Conservation (phyloP, 2,888 invertebrate genomes). For the Agonopterix arenella region DNA sequence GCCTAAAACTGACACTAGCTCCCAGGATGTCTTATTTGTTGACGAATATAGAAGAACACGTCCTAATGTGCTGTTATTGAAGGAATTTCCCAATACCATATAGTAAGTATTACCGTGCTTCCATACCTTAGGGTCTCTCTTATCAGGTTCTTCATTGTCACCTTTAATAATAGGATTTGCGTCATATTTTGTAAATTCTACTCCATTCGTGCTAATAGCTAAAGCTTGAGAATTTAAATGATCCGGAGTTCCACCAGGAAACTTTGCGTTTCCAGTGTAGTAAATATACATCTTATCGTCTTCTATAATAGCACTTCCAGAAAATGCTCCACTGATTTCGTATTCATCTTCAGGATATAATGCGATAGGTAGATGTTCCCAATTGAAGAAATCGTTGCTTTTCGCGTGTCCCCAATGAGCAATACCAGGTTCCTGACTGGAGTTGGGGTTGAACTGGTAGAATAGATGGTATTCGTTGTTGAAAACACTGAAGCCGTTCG, state of each 20-base stretch:
- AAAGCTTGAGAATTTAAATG: slow-evolving; percentile 46
- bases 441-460: slow-evolving; percentile 65
- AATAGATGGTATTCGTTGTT: slow-evolving; percentile 61
- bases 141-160: slow-evolving; percentile 43
- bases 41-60: slow-evolving; percentile 51
- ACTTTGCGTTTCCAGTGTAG: slow-evolving; percentile 57
- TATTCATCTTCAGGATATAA: slow-evolving; percentile 54
- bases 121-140: slow-evolving; percentile 72
- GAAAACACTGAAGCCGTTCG: slow-evolving; percentile 65
- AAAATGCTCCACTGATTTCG: slow-evolving; percentile 57
- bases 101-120: slow-evolving; percentile 46
- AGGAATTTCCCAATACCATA: slow-evolving; percentile 61
- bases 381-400: slow-evolving; percentile 59
- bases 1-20: slow-evolving; percentile 33
- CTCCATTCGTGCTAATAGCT: slow-evolving; percentile 48
- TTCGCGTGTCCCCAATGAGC: slow-evolving; percentile 73
- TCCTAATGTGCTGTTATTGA: slow-evolving; percentile 37
- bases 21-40: slow-evolving; percentile 42
- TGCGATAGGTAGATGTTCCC: slow-evolving; percentile 64
- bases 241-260: slow-evolving; percentile 32
- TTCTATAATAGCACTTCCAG: slow-evolving; percentile 64
- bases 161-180: slow-evolving; percentile 49
- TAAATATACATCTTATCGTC: slow-evolving; percentile 42
- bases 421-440: slow-evolving; percentile 39
- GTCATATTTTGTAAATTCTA: slow-evolving; percentile 39